phyloP scores from a whole-genome alignment of 2,888 invertebrate genomes.

The Drosophila aldrichi region DNA sequence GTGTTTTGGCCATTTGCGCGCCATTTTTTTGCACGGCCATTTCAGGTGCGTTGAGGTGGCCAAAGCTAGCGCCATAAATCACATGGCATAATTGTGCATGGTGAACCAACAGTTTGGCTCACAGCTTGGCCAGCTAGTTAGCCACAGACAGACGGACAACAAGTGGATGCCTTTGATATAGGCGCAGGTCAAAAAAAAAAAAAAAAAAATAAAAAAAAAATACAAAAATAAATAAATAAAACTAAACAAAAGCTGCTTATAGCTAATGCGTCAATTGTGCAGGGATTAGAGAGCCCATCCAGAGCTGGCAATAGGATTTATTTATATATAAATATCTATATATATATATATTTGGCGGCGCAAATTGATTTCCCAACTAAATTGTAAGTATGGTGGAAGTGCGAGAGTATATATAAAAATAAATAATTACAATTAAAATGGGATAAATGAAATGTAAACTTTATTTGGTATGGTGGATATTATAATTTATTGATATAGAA shows the following conservation, averaged over 20 bases:
- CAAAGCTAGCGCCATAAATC: slow-evolving; percentile 61
- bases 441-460: too few relatives aligned
- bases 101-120: slow-evolving; percentile 36
- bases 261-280: slow-evolving; percentile 3
- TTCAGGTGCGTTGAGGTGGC: slow-evolving; percentile 16
- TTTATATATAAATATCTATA: not conserved
- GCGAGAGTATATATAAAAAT: not conserved
- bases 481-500: too few relatives aligned
- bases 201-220: slow-evolving; percentile 10
- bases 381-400: slow-evolving; percentile 47
- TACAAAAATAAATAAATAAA: not conserved
- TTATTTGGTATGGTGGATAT: too few relatives aligned
- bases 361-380: slow-evolving; percentile 20
- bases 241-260: slow-evolving; percentile 32
- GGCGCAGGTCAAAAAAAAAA: slow-evolving; percentile 14
- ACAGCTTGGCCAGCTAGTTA: not conserved
- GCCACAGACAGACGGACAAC: slow-evolving; percentile 22
- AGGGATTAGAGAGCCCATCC: slow-evolving; percentile 43
- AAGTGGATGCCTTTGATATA: slow-evolving; percentile 55
- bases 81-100: slow-evolving; percentile 69
- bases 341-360: slow-evolving; percentile 7
- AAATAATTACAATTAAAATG: not conserved
- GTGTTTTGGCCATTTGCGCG: slow-evolving; percentile 50
- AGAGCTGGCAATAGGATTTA: slow-evolving; percentile 14
- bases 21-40: slow-evolving; percentile 52